Evolutionary conservation across 2,888 invertebrate species (phyloP), one percentile per base, ranked within the genome.

Genomic region (Athetis lepigone): DNA sequence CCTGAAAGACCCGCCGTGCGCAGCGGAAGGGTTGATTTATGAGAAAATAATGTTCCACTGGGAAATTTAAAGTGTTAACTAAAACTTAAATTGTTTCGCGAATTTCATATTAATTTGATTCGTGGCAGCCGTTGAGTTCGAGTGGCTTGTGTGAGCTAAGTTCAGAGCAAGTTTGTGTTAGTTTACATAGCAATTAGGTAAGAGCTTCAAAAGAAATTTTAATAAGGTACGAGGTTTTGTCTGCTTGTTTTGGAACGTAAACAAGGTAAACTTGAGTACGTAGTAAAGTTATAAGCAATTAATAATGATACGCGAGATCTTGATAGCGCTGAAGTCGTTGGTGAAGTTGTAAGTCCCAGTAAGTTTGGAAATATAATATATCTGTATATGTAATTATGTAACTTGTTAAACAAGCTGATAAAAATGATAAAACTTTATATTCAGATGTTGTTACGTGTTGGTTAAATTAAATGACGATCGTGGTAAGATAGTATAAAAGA

Each of bases 11-110:
- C 89, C 82, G 64, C 71, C 52, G 61, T 23, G 65, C 70, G 66
- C 75, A 83, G 75, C 65, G 85, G 74, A 89, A 89, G 90, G 91
- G 89, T 90, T 93, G 93, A 94, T 94, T 94, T 92, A 94, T 92
- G 88, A 80, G 88, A 88, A 93, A 91, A 91, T 93, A 92, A 93
- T 93, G 89, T 87, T 88, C 91, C 85, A 82, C 77, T 57, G 88
- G 90, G 89, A 91, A 92, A 90, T 91, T 88, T 87, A 83, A 80
- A 85, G 85, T 85, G 82, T 81, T 84, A 77, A 79, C 78, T 83
- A 73, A 75, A 86, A 85, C 82, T 86, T 86, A 74, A 83, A 83
- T 81, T 82, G 84, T 84, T 78, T 75, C 76, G 79, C 75, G 77
- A 84, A 84, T 86, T 83, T 84, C 74, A 71, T 79, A 85, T 80